These are phyloP conservation scores for Rynchops niger DNA, from an alignment of 2,113 vertebrate genomes.

Conservation along the genomic window DNA sequence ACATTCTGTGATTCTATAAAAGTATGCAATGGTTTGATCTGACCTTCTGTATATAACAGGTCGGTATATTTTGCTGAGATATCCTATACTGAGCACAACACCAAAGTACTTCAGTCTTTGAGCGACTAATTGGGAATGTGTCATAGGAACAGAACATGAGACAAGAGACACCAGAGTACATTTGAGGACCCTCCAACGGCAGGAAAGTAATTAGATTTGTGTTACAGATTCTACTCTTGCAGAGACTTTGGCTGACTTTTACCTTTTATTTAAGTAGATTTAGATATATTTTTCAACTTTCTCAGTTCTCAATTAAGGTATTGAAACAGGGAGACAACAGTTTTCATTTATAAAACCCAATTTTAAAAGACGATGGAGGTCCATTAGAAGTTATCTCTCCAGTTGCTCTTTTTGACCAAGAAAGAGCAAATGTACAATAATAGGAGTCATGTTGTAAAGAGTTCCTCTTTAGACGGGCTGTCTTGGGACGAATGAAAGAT, in stretches of 20 bases:
- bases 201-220: background rate
- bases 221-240: background rate
- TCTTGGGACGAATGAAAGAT: background rate
- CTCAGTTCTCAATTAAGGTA: background rate
- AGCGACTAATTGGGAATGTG: background rate
- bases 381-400: background rate
- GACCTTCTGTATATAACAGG: background rate
- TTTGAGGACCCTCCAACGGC: background rate
- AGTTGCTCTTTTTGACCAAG: background rate
- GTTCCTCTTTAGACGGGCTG: background rate
- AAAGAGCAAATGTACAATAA: background rate
- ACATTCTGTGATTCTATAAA: background rate
- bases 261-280: background rate
- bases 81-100: background rate
- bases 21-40: background rate
- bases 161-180: background rate
- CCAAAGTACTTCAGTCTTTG: background rate
- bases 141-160: background rate
- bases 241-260: background rate
- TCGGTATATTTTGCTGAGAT: background rate
- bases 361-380: background rate
- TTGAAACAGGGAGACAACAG: background rate
- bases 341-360: background rate
- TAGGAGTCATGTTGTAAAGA: background rate
- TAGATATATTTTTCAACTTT: background rate